Conservation (phyloP, 2,888 invertebrate genomes). For the Troides aeacus region DNA sequence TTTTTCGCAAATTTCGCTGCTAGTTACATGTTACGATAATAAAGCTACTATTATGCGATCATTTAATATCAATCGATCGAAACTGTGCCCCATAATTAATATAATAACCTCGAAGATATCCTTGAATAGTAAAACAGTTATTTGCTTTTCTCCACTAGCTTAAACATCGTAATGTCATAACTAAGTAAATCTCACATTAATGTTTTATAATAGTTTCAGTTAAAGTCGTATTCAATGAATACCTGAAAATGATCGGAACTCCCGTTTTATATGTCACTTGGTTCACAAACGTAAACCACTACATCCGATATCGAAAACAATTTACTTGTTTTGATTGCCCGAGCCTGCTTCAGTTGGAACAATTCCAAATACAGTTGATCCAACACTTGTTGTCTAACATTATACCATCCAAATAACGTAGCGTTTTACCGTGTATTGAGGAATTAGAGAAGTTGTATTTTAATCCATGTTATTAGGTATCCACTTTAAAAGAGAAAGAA, state of each 20-base stretch:
- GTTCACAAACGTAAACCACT: slow-evolving; percentile 19
- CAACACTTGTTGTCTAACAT: slow-evolving; percentile 24
- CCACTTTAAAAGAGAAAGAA: too few relatives aligned
- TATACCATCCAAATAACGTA: slow-evolving; percentile 2
- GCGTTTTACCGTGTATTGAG: background rate
- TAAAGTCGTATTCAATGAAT: background rate
- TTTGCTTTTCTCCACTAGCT: too few relatives aligned
- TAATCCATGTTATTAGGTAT: too few relatives aligned
- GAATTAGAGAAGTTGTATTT: too few relatives aligned
- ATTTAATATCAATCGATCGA: too few relatives aligned
- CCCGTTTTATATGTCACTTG: slow-evolving; percentile 14
- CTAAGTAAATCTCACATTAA: background rate
- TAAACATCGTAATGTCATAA: too few relatives aligned
- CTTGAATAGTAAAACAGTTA: too few relatives aligned
- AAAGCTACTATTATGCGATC: too few relatives aligned
- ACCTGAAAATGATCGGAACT: background rate
- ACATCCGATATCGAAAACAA: slow-evolving; percentile 27
- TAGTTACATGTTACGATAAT: too few relatives aligned
- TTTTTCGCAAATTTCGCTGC: too few relatives aligned
- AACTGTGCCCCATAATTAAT: too few relatives aligned
- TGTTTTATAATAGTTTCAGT: background rate
- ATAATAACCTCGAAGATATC: too few relatives aligned
- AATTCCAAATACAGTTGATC: slow-evolving; percentile 28
- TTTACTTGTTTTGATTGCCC: slow-evolving; percentile 27
- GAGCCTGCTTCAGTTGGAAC: slow-evolving; percentile 24